These are phyloP conservation scores for Troglohyphantes excavatus DNA, from an alignment of 2,888 invertebrate species.

Conservation along the genomic window DNA sequence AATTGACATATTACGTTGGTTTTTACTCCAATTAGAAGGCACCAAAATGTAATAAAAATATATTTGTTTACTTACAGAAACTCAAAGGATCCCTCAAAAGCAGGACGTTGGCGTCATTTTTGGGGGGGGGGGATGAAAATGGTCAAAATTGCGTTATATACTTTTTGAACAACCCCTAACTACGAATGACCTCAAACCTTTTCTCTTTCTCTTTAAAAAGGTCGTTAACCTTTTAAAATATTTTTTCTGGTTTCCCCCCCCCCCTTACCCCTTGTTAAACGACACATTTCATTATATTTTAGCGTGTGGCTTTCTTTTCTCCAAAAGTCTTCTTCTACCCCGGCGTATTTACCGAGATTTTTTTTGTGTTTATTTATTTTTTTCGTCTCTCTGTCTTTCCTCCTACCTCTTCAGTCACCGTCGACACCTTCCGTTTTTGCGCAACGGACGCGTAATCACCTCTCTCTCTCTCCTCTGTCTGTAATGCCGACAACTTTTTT, in stretches of 20 bases:
- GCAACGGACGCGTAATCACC: slow-evolving; percentile 53
- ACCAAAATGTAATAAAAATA: too few relatives aligned
- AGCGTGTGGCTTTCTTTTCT: background rate
- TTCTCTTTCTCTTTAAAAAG: slow-evolving; percentile 23
- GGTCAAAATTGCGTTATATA: too few relatives aligned
- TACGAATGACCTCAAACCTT: slow-evolving; percentile 62
- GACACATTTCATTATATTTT: background rate
- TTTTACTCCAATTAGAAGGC: too few relatives aligned
- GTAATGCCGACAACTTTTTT: background rate
- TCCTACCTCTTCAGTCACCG: slow-evolving; percentile 52
- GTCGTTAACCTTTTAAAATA: slow-evolving; percentile 58
- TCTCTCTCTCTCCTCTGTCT: slow-evolving; percentile 18
- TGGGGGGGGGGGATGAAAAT: too few relatives aligned
- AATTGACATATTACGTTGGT: too few relatives aligned
- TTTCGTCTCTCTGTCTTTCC: slow-evolving; percentile 13
- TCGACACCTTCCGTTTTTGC: slow-evolving; percentile 42
- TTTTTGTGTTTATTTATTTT: slow-evolving; percentile 31
- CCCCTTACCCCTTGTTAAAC: slow-evolving; percentile 25
- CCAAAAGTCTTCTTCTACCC: too few relatives aligned
- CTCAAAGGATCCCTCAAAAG: too few relatives aligned
- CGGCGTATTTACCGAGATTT: slow-evolving; percentile 4
- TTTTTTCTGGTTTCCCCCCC: slow-evolving; percentile 30
- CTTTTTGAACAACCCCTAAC: slow-evolving; percentile 16
- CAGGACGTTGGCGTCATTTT: too few relatives aligned
- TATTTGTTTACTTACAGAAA: too few relatives aligned